These are phyloP conservation scores for Bambusicola thoracicus DNA, from an alignment of 2,113 vertebrate species.

Conservation along the genomic window DNA sequence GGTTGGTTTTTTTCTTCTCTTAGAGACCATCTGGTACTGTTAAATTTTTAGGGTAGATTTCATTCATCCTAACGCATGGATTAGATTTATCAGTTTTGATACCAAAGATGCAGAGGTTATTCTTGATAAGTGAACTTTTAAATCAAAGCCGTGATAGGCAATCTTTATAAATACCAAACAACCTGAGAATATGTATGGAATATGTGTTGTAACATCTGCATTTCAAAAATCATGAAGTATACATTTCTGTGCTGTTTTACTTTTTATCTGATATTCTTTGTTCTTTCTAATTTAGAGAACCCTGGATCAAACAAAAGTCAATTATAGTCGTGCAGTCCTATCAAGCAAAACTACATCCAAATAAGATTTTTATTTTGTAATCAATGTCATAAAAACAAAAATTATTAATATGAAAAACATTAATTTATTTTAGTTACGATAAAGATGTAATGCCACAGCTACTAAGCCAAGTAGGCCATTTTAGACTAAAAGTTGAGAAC, in stretches of 20 bases:
- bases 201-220: conserved; percentile 16
- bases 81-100: conserved; percentile 34
- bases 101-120: conserved; percentile 6
- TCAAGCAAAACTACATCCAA: conserved; percentile 42
- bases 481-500: conserved; percentile 44
- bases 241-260: conserved; percentile 37
- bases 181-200: conserved; percentile 13
- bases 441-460: no score
- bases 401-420: conserved; percentile 53
- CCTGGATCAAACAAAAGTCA: conserved; percentile 46
- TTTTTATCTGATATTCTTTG: conserved; percentile 53
- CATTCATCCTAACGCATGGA: conserved; percentile 23
- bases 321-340: conserved; percentile 29
- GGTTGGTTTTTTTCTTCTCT: neutral
- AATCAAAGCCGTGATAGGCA: neutral
- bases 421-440: conserved; percentile 66
- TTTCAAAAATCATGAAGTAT: conserved; percentile 49
- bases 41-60: neutral
- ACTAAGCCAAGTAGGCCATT: conserved; percentile 19
- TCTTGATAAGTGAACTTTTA: conserved; percentile 38
- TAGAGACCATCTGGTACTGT: neutral
- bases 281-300: conserved; percentile 60
- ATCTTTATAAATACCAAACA: conserved; percentile 17
- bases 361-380: conserved; percentile 35
- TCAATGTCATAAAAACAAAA: conserved; percentile 16